Base-by-base conservation (phyloP, 1,140 invertebrate genomes). In the Ptiloglossa arizonensis region DNA sequence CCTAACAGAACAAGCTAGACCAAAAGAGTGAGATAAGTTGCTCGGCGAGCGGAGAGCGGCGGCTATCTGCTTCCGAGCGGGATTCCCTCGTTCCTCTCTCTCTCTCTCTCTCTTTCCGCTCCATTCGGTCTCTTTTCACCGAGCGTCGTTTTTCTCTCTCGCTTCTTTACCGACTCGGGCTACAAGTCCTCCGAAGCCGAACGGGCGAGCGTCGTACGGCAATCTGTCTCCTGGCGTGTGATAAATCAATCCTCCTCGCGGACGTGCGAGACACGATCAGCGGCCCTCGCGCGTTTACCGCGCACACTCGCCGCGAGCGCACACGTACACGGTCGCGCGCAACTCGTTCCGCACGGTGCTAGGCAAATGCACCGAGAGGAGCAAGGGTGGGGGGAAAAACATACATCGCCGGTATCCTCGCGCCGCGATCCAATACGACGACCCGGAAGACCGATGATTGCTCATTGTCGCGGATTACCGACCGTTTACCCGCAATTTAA, bases 171-270 rank as follows among this genome's bases (percentile, higher is more conserved):
- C 68, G 38, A 70, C 38, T 38, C n/a, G 46, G 50, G 32, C 60
- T 50, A 80, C 69, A 71, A 69, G 41, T 70, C 38, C 56, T 67
- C 50, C 67, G 56, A 38, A 63, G 75, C 62, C 81, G 69, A 75
- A 79, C 77, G 57, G 73, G 85, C 77, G 57, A 73, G 85, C 82
- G 75, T 84, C 79, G 81, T 64, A 68, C 81, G 82, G 85, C 87
- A 89, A 90, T 90, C 89, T 89, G 89, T 90, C 89, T 90, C 85
- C 67, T 76, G 86, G 82, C 80, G 80, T 85, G 89, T 90, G 89
- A 91, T 91, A 90, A 91, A 91, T 90, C 90, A 91, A 91, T 91
- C 89, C 85, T 81, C 64, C 80, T 75, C 60, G 87, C 77, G 80
- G 90, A 89, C 88, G 84, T 86, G 87, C 82, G 82, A 89, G 88